Percentiles rank a stretch among this genome's conserved stretches.
Evolutionary conservation across 1,140 invertebrate genomes (phyloP).

Genomic region (Psix sp.): DNA sequence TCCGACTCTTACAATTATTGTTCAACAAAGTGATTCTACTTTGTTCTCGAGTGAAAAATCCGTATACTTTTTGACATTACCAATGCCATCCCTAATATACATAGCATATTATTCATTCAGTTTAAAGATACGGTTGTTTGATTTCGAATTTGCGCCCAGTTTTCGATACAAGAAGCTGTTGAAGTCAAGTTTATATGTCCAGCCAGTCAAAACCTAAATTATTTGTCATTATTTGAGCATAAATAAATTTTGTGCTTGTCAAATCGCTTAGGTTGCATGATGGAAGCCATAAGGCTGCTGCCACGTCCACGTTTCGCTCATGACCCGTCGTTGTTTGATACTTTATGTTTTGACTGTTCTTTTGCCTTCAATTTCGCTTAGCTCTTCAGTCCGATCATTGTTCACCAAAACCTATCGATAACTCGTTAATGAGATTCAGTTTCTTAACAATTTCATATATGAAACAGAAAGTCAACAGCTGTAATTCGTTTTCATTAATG

Average conservation of each 20-base stretch:
- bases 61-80: too few relatives aligned
- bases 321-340: slow-evolving; percentile 19
- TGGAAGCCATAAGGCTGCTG: slow-evolving; percentile 54
- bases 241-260: slow-evolving; percentile 30
- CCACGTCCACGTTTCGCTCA: slow-evolving; percentile 63
- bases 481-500: slow-evolving; percentile 12
- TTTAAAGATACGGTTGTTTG: too few relatives aligned
- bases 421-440: neutral
- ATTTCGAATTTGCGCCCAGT: too few relatives aligned
- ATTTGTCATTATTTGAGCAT: slow-evolving; percentile 38
- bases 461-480: slow-evolving; percentile 10
- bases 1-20: too few relatives aligned
- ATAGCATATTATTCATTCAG: too few relatives aligned
- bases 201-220: too few relatives aligned
- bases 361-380: neutral
- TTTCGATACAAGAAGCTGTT: neutral
- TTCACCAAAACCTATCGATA: neutral
- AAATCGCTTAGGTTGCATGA: slow-evolving; percentile 6
- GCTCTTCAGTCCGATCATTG: neutral
- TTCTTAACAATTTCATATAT: neutral
- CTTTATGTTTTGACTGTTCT: slow-evolving; percentile 18
- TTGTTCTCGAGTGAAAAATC: too few relatives aligned
- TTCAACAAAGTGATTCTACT: too few relatives aligned
- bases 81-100: too few relatives aligned
- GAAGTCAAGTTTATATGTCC: slow-evolving; percentile 7